Percentiles rank a stretch among this genome's conserved stretches.
These are phyloP conservation scores for Schlechtendalia chinensis DNA, from an alignment of 1,140 invertebrate species.

Conservation along the genomic window DNA sequence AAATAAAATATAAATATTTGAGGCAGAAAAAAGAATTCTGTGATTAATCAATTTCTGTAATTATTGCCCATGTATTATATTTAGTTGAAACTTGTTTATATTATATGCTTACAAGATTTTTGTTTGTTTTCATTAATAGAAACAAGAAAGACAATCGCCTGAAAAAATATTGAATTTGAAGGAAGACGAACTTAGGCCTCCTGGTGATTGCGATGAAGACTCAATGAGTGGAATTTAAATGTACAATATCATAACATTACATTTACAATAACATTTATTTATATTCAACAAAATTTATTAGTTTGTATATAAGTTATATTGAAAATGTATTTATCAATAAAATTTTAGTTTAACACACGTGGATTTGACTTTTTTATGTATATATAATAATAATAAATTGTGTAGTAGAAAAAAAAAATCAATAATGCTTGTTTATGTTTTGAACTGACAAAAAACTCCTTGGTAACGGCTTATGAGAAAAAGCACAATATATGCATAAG, in stretches of 20 bases:
- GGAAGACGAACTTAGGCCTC: conserved; percentile 43
- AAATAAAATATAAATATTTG: too few relatives aligned
- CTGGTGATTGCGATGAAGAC: conserved; percentile 39
- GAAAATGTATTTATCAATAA: neutral
- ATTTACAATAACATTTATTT: neutral
- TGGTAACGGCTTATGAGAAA: conserved; percentile 6
- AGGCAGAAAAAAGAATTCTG: too few relatives aligned
- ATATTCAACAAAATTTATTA: neutral
- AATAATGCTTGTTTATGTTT: conserved; percentile 12
- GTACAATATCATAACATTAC: neutral
- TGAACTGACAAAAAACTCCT: conserved; percentile 7
- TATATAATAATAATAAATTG: neutral
- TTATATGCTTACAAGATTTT: neutral
- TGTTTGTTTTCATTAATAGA: conserved; percentile 6
- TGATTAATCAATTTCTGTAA: too few relatives aligned
- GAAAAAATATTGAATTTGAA: conserved; percentile 22
- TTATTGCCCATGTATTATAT: too few relatives aligned
- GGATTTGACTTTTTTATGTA: neutral
- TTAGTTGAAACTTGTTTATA: too few relatives aligned
- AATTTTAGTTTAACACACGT: neutral
- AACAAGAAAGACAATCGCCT: conserved; percentile 15
- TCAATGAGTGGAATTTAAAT: conserved; percentile 13
- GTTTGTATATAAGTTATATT: neutral
- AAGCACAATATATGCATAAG: neutral
- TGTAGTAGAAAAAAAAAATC: conserved; percentile 20